Base-by-base conservation (phyloP, 2,113 vertebrate species). In the Parus major region DNA sequence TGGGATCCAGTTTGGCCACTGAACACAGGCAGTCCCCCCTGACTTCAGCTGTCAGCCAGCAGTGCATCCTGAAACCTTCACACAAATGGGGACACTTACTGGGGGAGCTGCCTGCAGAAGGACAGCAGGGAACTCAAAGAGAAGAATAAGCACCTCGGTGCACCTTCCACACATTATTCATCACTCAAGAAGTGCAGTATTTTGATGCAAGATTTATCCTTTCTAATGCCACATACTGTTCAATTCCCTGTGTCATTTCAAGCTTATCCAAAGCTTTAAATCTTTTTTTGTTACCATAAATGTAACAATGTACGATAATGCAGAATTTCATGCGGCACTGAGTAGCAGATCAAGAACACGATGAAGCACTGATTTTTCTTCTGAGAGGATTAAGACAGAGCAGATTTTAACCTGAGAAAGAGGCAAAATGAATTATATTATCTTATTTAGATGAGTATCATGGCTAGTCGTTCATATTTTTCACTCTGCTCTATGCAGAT, bases 351-450 rank as follows among this genome's bases (percentile, higher is more conserved):
- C 53, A 88, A 86, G 72, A 96, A 91, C 57, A 96, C 0, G 1
- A 91, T 29, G 79, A 82, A 97, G 90, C 88, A 87, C 12, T 23
- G 91, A 81, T 88, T 88, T 95, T 75, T 73, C 69, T 65, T 33
- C 49, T 23, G 79, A 85, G 59, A 88, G 92, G 66, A 97, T 91
- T 93, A 97, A 86, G 80, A 96, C 89, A 92, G 80, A 96, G 81
- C 78, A 91, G 57, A 97, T 97, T 97, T 95, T 92, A 97, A 96
- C 39, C 60, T 57, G 95, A 97, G 96, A 97, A 97, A 96, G 96
- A 94, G 92, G 47, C 68, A 97, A 97, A 93, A 96, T 69, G 18
- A 98, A 98, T 98, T 97, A 65, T 42, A 97, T 97, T 97, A 97
- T 85, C 90, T 97, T 94, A 65, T 92, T 97, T 91, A 86, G 81